Evolutionary conservation across 2,888 invertebrate genomes (phyloP).

Genomic region (Melinaea marsaeus): DNA sequence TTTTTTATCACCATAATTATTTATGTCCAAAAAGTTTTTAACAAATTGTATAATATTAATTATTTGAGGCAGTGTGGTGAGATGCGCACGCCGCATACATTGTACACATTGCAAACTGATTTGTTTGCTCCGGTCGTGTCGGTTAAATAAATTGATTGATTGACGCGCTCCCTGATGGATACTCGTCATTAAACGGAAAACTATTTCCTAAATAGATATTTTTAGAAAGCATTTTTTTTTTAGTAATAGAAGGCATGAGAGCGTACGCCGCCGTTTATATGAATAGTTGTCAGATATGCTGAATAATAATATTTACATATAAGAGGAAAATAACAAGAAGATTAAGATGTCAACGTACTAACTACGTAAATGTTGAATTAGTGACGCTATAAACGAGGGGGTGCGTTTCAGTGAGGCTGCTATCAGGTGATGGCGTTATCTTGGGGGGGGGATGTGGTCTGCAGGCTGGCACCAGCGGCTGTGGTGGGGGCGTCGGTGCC

Average conservation of each 20-base stretch:
- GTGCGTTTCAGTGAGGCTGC: constrained; percentile 55
- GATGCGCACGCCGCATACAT: not conserved
- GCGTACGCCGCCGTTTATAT: not conserved
- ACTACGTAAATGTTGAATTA: constrained; percentile 11
- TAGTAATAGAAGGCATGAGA: no score
- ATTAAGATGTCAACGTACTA: constrained; percentile 10
- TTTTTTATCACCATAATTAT: not conserved
- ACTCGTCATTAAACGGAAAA: no score
- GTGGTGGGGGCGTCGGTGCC: constrained; percentile 34
- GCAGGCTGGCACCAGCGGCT: constrained; percentile 4
- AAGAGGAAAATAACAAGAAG: constrained; percentile 11
- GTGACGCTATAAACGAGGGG: constrained; percentile 40
- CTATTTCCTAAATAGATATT: no score
- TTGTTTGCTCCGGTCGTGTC: not conserved
- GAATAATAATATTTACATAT: not conserved
- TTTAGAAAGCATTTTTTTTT: no score
- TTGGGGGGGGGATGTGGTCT: constrained; percentile 21
- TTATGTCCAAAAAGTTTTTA: not conserved
- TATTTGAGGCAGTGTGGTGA: not conserved
- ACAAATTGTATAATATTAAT: not conserved
- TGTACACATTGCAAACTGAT: not conserved
- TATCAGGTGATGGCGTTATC: constrained; percentile 53
- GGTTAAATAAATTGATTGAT: constrained; percentile 1
- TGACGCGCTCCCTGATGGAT: no score
- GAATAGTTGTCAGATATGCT: not conserved